Percentiles rank a stretch among this genome's conserved stretches.
Conservation (phyloP, 2,888 invertebrate genomes). For the Machimus atricapillus region DNA sequence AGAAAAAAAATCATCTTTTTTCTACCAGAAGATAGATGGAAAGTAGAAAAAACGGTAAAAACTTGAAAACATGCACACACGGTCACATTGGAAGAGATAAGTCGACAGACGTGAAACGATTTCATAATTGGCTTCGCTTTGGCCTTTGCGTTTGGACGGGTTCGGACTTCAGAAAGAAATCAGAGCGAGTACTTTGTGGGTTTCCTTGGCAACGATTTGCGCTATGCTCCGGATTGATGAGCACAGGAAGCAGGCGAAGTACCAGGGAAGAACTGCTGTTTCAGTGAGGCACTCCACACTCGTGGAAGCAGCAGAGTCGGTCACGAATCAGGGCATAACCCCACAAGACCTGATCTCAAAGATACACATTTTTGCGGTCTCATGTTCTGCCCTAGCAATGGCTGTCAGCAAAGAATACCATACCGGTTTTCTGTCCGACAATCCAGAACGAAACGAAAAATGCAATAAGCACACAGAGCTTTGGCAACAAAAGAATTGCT, state of each 20-base stretch:
- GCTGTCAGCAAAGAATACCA: background rate
- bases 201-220: background rate
- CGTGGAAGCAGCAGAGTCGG: background rate
- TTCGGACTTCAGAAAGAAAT: background rate
- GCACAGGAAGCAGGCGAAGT: background rate
- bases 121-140: background rate
- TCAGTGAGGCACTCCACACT: background rate
- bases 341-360: background rate
- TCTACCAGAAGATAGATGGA: background rate
- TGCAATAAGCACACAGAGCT: background rate
- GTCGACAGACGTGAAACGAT: background rate
- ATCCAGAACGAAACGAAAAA: background rate
- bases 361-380: background rate
- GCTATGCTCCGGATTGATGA: background rate
- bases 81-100: background rate
- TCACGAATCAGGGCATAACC: background rate
- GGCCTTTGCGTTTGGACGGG: background rate
- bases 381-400: background rate
- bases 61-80: slow-evolving; percentile 5
- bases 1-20: background rate
- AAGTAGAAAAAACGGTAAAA: slow-evolving; percentile 23
- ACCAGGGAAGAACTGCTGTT: background rate
- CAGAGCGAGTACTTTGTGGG: background rate
- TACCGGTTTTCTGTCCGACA: background rate
- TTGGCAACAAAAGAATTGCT: background rate